These are phyloP conservation scores for Hoplias malabaricus DNA, from an alignment of 2,113 vertebrate species.

Conservation along the genomic window DNA sequence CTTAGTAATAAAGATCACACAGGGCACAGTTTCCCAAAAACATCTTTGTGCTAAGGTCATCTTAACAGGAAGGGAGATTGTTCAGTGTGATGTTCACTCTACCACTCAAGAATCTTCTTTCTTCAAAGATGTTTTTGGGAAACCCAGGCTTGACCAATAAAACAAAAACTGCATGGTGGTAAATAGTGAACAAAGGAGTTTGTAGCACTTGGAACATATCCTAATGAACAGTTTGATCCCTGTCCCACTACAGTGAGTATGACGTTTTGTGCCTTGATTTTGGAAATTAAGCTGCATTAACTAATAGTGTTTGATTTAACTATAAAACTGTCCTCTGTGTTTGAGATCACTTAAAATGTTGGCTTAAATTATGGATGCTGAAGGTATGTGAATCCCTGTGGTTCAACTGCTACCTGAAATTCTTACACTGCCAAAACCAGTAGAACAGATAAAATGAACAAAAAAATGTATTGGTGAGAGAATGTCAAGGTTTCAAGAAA, in stretches of 20 bases:
- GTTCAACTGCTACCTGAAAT: slow-evolving; percentile 1
- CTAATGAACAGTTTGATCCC: too few relatives aligned
- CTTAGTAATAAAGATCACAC: too few relatives aligned
- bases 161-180: too few relatives aligned
- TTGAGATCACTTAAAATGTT: slow-evolving; percentile 6
- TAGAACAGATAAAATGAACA: background rate
- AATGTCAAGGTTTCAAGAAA: slow-evolving; percentile 17
- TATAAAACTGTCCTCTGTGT: background rate
- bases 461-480: background rate
- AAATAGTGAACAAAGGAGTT: too few relatives aligned
- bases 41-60: too few relatives aligned
- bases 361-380: slow-evolving; percentile 22
- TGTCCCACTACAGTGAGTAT: background rate
- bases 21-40: too few relatives aligned
- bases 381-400: background rate
- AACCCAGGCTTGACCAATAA: too few relatives aligned
- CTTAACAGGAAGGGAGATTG: too few relatives aligned
- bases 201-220: too few relatives aligned
- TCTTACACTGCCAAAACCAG: background rate
- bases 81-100: too few relatives aligned
- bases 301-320: background rate
- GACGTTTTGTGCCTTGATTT: background rate
- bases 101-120: too few relatives aligned
- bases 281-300: background rate
- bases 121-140: too few relatives aligned